Conservation (phyloP, 2,797 vertebrate genomes). For the Sandelia bainsii region DNA sequence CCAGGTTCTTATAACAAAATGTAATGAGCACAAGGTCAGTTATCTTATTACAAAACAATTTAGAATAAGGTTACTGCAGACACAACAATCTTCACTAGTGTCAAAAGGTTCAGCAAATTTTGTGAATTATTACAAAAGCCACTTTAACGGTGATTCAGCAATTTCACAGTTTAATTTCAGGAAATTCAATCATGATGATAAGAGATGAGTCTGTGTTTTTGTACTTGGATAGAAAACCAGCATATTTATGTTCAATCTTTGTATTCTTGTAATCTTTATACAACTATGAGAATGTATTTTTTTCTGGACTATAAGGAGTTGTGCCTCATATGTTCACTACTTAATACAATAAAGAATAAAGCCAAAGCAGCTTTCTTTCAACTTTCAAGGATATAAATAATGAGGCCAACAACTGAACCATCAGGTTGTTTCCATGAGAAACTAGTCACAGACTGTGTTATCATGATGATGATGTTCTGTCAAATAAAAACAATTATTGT, state of each 20-base stretch:
- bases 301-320: too few relatives aligned
- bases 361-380: conserved; percentile 27
- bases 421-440: conserved; percentile 69
- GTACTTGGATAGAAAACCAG: conserved; percentile 74
- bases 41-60: too few relatives aligned
- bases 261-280: too few relatives aligned
- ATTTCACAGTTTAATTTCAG: conserved; percentile 75
- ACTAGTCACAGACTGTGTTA: conserved; percentile 77
- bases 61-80: too few relatives aligned
- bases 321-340: too few relatives aligned
- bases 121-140: too few relatives aligned
- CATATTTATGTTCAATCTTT: conserved; percentile 86
- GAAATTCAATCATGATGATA: background rate
- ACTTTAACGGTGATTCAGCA: too few relatives aligned
- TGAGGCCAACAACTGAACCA: conserved; percentile 48
- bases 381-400: conserved; percentile 38
- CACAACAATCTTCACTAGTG: too few relatives aligned
- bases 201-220: conserved; percentile 82
- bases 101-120: too few relatives aligned
- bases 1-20: too few relatives aligned
- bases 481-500: conserved; percentile 80
- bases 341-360: conserved; percentile 39
- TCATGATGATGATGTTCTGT: conserved; percentile 82
- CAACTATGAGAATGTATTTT: too few relatives aligned
- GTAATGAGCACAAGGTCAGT: too few relatives aligned